Percentiles rank a stretch among this genome's conserved stretches.
These are phyloP conservation scores for Agrypnus murinus DNA, from an alignment of 2,888 invertebrate species.

Conservation along the genomic window DNA sequence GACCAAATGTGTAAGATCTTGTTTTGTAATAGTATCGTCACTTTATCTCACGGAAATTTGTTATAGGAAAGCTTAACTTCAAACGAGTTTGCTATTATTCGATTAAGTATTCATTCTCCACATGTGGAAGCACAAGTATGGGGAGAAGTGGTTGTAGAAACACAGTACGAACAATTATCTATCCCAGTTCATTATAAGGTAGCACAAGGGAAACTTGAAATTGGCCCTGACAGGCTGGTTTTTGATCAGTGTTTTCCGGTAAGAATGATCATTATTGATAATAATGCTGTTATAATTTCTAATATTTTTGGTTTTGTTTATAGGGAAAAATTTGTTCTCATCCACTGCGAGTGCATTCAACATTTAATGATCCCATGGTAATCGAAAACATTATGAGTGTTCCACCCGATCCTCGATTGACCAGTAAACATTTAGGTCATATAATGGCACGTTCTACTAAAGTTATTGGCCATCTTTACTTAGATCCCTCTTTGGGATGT, in stretches of 20 bases:
- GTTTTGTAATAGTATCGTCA: too few species aligned
- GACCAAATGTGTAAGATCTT: constrained; percentile 68
- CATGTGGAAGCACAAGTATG: constrained; percentile 79
- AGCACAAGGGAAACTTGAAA: constrained; percentile 83
- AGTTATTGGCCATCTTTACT: constrained; percentile 77
- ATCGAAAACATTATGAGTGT: constrained; percentile 80
- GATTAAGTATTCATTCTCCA: constrained; percentile 81
- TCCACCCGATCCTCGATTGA: constrained; percentile 78
- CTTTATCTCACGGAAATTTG: too few species aligned
- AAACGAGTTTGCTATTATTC: constrained; percentile 80
- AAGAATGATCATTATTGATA: constrained; percentile 67
- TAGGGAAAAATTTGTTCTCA: constrained; percentile 86
- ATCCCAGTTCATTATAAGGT: constrained; percentile 84
- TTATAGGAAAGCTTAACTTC: constrained; percentile 75
- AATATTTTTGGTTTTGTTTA: constrained; percentile 56
- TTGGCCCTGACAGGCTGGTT: constrained; percentile 79
- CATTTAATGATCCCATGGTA: constrained; percentile 86
- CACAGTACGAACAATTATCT: constrained; percentile 80
- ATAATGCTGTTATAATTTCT: neutral
- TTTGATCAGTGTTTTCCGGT: constrained; percentile 89
- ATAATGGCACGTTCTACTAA: constrained; percentile 73
- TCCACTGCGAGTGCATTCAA: constrained; percentile 86
- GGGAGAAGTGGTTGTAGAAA: constrained; percentile 83
- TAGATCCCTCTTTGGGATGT: constrained; percentile 84
- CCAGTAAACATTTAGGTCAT: constrained; percentile 72